phyloP scores from a whole-genome alignment of 2,888 invertebrate species.

The Temnothorax ravouxi region DNA sequence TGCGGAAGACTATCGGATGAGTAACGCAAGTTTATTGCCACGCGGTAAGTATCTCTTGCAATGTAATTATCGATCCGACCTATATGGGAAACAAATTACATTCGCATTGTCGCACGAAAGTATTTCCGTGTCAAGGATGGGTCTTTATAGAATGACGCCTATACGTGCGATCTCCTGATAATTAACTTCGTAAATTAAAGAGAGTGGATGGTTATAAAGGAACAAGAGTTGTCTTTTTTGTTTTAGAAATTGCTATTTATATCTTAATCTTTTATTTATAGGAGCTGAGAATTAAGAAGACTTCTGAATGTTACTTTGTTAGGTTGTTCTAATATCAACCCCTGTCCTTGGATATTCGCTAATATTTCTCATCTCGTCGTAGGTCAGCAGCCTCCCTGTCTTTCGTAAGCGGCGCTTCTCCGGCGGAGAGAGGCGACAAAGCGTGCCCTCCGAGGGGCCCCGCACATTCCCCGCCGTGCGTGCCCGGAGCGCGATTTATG shows the following conservation, averaged over 20 bases:
- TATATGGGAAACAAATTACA: background rate
- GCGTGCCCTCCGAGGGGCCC: background rate
- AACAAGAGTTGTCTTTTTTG: background rate
- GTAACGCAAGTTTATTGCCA: background rate
- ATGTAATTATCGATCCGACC: background rate
- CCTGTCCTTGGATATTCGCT: constrained; percentile 1
- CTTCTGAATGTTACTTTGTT: background rate
- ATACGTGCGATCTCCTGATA: background rate
- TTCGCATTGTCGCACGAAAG: background rate
- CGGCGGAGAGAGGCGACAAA: background rate
- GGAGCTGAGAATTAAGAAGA: background rate
- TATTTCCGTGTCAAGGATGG: background rate
- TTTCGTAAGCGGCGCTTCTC: background rate
- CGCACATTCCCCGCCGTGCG: constrained; percentile 46
- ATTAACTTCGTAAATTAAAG: constrained; percentile 4
- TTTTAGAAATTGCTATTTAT: background rate
- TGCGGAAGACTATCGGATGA: background rate
- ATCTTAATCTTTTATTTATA: background rate
- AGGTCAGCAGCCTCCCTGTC: constrained; percentile 12
- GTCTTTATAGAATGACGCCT: background rate
- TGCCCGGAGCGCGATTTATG: constrained; percentile 72
- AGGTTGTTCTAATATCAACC: background rate
- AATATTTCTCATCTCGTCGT: constrained; percentile 9
- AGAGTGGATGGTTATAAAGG: background rate
- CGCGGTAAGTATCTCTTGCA: background rate